Base-by-base conservation (phyloP, 1,140 invertebrate genomes). In the Caenorhabditis brenneri region DNA sequence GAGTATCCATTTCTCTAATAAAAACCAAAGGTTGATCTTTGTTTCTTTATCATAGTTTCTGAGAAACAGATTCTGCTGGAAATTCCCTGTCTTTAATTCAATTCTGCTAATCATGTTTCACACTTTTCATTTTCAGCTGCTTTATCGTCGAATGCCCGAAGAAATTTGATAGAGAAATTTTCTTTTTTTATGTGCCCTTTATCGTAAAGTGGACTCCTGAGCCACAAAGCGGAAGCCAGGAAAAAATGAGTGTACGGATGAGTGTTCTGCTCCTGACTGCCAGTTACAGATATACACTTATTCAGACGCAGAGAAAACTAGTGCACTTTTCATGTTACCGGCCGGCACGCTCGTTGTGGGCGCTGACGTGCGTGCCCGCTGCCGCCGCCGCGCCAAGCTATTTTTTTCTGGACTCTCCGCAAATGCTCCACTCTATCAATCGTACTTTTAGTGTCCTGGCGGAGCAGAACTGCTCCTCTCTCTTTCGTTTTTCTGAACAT, bases 241-340 rank as follows among this genome's bases (percentile, higher is more conserved):
- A 33, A 9, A 19, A 65, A 74, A 74, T 74, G 65, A 74, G 65
- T 42, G 36, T 46, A 42, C n/a, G 36, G 65, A 74, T 42, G 65
- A 42, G 36, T 42, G 36, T 46, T 74, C 36, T 6, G 2, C 7
- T 15, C n/a, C n/a, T 10, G 65, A 42, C 29, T 74, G n/a, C 65
- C 29, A 74, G 65, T 74, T 33, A 74, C 36, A 39, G 36, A n/a
- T n/a, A 55, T 29, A 10, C 53, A 74, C 36, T 74, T 12, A 42
- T 46, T 3, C 36, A 27, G 65, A 74, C 65, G 65, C 65, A 74
- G 65, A 39, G 36, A 74, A 42, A 74, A 10, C 42, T 24, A 15
- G 36, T 74, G 65, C 36, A 74, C 65, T 74, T 74, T 74, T 74
- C 65, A 74, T 74, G 65, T 74, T 74, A 74, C 65, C 65, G 65